Base-by-base conservation (phyloP, 2,888 invertebrate genomes). In the Sceliomorpha sp. region DNA sequence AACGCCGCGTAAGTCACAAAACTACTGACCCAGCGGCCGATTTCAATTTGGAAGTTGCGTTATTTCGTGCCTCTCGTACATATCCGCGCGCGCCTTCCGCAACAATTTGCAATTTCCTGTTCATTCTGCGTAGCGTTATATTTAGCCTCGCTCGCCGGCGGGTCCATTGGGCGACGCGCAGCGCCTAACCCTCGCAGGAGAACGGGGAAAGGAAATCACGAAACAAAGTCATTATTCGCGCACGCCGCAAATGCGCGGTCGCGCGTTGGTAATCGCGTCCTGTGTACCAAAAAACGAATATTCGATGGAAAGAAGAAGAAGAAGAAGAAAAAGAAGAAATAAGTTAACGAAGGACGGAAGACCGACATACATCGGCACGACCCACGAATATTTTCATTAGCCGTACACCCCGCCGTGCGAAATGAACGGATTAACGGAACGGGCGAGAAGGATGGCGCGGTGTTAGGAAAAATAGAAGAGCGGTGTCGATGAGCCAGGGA, bases 71-170 rank as follows among this genome's bases (percentile, higher is more conserved):
- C 72, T 76, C 68, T 72, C 68, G 72, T 79, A 78, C 44, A 53
- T 62, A 70, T 58, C 68, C 59, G 53, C 40, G 55, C 56, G 64
- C 64, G 63, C 67, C 62, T 58, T 62, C 63, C 69, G 64, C 78
- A 81, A 81, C 84, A 85, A 86, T 86, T 85, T 81, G 84, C 83
- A 85, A 85, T 86, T 86, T 86, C 85, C 85, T 78, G 78, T 70
- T 75, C 72, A 75, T 75, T 79, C 72, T 75, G 60, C 63, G 59
- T 47, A 59, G 56, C 29, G 47, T 40, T 62, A 51, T 63, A 67
- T 63, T 63, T 67, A 56, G 60, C 40, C 47, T 20, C 26, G 36
- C 53, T 67, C 48, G 59, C 51, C 55, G 47, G 59, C 47, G 60
- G 37, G 48, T 55, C 55, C 39, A 59, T 59, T 67, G 55, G 48